Conservation (phyloP, 2,888 invertebrate genomes). For the Pachycephus smyrnensis region DNA sequence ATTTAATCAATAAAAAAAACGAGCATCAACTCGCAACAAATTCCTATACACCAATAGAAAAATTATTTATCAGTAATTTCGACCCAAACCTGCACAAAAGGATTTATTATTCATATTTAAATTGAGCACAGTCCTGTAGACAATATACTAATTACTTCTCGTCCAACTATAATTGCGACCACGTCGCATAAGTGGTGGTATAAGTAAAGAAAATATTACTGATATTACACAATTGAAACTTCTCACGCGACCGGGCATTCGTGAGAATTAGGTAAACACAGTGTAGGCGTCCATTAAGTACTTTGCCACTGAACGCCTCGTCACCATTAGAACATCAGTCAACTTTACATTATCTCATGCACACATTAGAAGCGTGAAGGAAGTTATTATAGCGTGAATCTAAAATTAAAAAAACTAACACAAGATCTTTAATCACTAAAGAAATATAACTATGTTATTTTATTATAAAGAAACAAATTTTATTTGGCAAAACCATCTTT, state of each 20-base stretch:
- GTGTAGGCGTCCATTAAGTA: conserved; percentile 12
- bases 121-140: neutral
- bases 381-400: neutral
- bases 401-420: too few relatives aligned
- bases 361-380: neutral
- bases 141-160: neutral
- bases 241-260: conserved; percentile 21
- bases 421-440: too few relatives aligned
- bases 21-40: too few relatives aligned
- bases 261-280: conserved; percentile 16
- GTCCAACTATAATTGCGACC: neutral
- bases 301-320: neutral
- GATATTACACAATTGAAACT: conserved; percentile 12
- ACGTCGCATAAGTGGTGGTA: neutral
- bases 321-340: neutral
- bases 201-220: neutral
- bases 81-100: neutral
- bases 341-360: neutral
- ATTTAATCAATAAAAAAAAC: neutral
- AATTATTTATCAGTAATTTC: neutral
- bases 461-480: conserved; percentile 42
- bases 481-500: conserved; percentile 41
- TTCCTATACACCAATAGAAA: neutral
- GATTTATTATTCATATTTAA: neutral
- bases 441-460: neutral